Evolutionary conservation across 2,888 invertebrate species (phyloP).

Genomic region (Unio delphinus): DNA sequence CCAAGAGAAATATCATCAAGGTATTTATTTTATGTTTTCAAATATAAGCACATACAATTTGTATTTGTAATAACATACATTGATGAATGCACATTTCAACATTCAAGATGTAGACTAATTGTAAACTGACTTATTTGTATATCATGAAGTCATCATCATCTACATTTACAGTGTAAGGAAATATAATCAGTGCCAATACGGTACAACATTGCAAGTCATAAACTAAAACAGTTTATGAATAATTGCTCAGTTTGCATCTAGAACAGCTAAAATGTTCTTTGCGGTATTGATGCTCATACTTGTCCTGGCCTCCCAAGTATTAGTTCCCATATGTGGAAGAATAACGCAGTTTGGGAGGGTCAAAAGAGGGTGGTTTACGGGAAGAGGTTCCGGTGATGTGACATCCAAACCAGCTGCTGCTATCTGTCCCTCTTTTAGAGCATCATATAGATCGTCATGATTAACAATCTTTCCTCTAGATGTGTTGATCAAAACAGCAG

Average conservation of each 20-base stretch:
- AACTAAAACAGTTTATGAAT: background rate
- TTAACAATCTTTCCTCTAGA: constrained; percentile 79
- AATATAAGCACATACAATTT: no score
- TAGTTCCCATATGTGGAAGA: constrained; percentile 89
- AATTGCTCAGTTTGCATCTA: constrained; percentile 71
- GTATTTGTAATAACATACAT: no score
- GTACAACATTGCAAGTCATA: no score
- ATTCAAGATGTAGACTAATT: no score
- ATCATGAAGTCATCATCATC: no score
- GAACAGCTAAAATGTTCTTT: constrained; percentile 83
- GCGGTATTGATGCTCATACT: constrained; percentile 85
- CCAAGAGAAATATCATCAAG: no score
- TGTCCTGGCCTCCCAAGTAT: constrained; percentile 82
- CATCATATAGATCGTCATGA: constrained; percentile 83
- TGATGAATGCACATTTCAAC: no score
- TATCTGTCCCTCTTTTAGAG: constrained; percentile 81
- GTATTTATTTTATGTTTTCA: no score
- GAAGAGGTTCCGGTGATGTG: constrained; percentile 90
- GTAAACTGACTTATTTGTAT: no score
- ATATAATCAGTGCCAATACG: no score
- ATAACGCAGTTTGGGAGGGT: constrained; percentile 85
- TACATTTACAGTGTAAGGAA: no score
- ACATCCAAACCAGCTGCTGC: constrained; percentile 91
- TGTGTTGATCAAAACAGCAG: constrained; percentile 88
- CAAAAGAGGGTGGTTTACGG: constrained; percentile 82